Base-by-base conservation (phyloP, 2,888 invertebrate species). In the Spodoptera picta region DNA sequence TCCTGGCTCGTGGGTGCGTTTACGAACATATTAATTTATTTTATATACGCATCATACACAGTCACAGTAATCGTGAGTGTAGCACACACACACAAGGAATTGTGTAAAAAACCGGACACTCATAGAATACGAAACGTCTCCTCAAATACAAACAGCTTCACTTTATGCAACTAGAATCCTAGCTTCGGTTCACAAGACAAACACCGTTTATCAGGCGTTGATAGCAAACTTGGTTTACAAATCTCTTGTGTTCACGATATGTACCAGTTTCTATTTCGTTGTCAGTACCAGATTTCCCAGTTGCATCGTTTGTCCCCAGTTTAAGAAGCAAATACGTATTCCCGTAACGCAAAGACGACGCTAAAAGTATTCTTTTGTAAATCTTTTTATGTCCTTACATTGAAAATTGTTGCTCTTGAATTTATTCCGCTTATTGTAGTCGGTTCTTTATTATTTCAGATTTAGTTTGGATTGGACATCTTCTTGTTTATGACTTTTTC, bases 231-330 rank as follows among this genome's bases (percentile, higher is more conserved):
- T 79, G 66, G 53, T 53, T 60, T 71, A 58, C 61, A 76, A 72
- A 79, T 72, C 67, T 68, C 75, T 58, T 65, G 65, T 63, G 60
- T 60, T 74, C 72, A 69, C 69, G 48, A 61, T 63, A 65, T 77
- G 68, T 59, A 60, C 69, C 65, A 70, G 73, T 70, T 75, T 72
- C 75, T 68, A 79, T 79, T 80, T 70, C 73, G 73, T 80, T 81
- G 79, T 84, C 68, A 75, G 70, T 66, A 73, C 74, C 76, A 88
- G 88, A 90, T 90, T 90, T 90, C 89, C 90, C 89, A 85, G 84
- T 77, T 80, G 90, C 82, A 81, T 85, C 87, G 87, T 90, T 87
- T 85, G 83, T 87, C 82, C 80, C 71, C 81, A 77, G 81, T 86
- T 86, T 85, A 84, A 85, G 83, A 83, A 70, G 81, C 81, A 85